phyloP scores from a whole-genome alignment of 2,888 invertebrate genomes.

The Octodonta nipae region DNA sequence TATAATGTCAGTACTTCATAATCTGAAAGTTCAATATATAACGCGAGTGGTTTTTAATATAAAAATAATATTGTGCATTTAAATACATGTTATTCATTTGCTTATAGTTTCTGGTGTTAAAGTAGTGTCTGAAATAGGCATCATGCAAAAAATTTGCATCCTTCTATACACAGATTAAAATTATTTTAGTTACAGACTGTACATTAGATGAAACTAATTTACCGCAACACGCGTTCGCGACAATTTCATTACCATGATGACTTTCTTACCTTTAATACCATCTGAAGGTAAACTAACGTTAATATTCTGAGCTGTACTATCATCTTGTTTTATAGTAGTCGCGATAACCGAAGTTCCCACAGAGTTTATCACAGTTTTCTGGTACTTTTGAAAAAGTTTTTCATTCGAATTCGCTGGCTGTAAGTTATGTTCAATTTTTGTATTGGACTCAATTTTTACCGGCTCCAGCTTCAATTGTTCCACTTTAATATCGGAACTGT shows the following conservation, averaged over 20 bases:
- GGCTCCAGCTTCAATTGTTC: constrained; percentile 17
- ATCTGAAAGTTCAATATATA: too few relatives aligned
- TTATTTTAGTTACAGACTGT: too few relatives aligned
- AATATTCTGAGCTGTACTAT: constrained; percentile 19
- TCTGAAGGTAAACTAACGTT: constrained; percentile 23
- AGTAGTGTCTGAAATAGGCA: too few relatives aligned
- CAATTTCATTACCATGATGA: neutral
- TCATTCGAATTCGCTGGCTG: constrained; percentile 22
- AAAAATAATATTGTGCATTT: too few relatives aligned
- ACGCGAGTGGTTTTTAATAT: too few relatives aligned
- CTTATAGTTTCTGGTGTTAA: too few relatives aligned
- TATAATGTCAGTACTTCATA: too few relatives aligned
- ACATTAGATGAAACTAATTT: too few relatives aligned
- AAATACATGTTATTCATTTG: too few relatives aligned
- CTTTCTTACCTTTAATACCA: constrained; percentile 23
- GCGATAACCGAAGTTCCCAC: constrained; percentile 34
- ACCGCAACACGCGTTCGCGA: too few relatives aligned
- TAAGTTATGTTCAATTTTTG: constrained; percentile 15
- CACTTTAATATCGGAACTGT: constrained; percentile 24
- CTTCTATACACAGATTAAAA: too few relatives aligned
- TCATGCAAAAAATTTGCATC: too few relatives aligned
- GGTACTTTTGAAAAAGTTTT: constrained; percentile 22
- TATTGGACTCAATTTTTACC: neutral
- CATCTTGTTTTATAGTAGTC: constrained; percentile 19
- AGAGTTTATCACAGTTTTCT: constrained; percentile 23